Base-by-base conservation (phyloP, 2,888 invertebrate genomes). In the Trachelus iudaicus region DNA sequence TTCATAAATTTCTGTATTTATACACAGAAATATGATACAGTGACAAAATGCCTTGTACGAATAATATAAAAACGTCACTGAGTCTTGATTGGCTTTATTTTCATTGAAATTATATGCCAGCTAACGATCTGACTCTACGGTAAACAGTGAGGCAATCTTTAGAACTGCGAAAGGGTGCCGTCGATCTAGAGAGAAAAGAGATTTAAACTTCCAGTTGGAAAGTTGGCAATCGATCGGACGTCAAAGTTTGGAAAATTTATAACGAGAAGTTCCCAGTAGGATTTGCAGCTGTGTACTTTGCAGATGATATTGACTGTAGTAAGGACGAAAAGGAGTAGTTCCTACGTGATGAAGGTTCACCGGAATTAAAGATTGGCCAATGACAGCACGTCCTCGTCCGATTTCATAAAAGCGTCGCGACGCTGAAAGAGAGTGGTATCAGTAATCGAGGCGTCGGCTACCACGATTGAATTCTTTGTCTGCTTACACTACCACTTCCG, bases 131-230 rank as follows among this genome's bases (percentile, higher is more conserved):
- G 56, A 56, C 56, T 56, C 23, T n/a, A 56, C 23, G 23, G 56
- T 56, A 56, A 56, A 56, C 56, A 56, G 56, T 23, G 56, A 56
- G 23, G 1, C 56, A 23, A 56, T 56, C 23, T 23, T 56, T 56
- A 23, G 56, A 56, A 23, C 23, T 71, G 71, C 15, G 34, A 84
- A 84, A 84, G 85, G 86, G 85, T 83, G 83, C 82, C 83, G 78
- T 73, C 84, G 86, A 88, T 87, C 87, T 87, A 87, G 85, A 88
- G 86, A 87, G 87, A 86, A 88, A 88, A 89, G 87, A 86, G 88
- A 87, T 87, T 85, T 82, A 83, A 88, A 86, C 83, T 88, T 85
- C 76, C 83, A 85, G 84, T 76, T 79, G 79, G 80, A 77, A 84
- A 85, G 81, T 82, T 80, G 75, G 40, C 78, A 73, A 82, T 86